Evolutionary conservation across 1,140 invertebrate genomes (phyloP).

Genomic region (Tigriopus japonicus): DNA sequence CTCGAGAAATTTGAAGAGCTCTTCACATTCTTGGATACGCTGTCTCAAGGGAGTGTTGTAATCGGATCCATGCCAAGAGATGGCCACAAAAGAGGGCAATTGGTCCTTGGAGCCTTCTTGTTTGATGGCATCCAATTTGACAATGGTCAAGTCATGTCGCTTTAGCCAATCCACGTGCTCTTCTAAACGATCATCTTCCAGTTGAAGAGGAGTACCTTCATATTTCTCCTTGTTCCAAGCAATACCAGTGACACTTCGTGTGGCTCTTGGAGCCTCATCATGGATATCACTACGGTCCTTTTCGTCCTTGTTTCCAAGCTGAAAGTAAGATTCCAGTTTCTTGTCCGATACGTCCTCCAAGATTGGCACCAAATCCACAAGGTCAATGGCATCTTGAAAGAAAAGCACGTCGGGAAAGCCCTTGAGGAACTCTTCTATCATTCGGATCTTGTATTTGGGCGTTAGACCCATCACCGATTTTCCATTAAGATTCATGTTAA

Average conservation of each 20-base stretch:
- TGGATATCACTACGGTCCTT: neutral
- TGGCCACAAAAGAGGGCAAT: neutral
- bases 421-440: neutral
- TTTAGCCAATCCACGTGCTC: neutral
- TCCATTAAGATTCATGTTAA: neutral
- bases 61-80: constrained; percentile 5
- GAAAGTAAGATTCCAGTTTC: neutral
- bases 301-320: neutral
- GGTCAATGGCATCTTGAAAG: neutral
- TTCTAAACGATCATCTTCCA: neutral
- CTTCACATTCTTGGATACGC: neutral
- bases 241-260: neutral
- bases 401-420: neutral
- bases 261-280: neutral
- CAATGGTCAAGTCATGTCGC: neutral
- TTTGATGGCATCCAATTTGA: neutral
- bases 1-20: neutral
- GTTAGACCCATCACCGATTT: neutral
- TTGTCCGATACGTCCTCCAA: neutral
- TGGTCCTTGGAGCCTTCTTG: neutral
- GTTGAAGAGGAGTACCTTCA: neutral
- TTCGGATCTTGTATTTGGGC: neutral
- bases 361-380: neutral
- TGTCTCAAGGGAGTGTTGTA: neutral
- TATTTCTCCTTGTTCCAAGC: constrained; percentile 4